phyloP scores from a whole-genome alignment of 1,140 invertebrate genomes.

The Euura lappo region DNA sequence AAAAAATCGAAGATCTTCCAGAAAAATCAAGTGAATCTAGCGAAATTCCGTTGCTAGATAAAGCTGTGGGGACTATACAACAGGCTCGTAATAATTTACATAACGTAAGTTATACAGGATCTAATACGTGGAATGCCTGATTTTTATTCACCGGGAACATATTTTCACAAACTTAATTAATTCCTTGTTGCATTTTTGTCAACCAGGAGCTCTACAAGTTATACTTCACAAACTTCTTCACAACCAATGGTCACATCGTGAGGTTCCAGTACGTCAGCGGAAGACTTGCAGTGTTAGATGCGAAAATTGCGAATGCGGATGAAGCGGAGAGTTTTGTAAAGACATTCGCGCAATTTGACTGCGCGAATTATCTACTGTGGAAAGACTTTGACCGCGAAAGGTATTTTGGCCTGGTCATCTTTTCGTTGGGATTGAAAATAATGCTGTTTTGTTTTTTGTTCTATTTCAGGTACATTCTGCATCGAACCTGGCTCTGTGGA shows the following conservation, averaged over 20 bases:
- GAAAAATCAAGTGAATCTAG: too few relatives aligned
- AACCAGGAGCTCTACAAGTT: background rate
- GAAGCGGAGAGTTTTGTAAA: slow-evolving; percentile 3
- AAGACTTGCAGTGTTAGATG: background rate
- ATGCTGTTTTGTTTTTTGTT: background rate
- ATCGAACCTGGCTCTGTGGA: background rate
- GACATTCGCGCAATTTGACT: background rate
- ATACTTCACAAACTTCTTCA: slow-evolving; percentile 1
- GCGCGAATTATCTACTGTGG: background rate
- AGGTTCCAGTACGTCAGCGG: background rate
- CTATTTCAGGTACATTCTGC: background rate
- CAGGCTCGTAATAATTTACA: too few relatives aligned
- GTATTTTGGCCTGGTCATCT: background rate
- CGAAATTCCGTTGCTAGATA: too few relatives aligned
- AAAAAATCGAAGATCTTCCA: too few relatives aligned
- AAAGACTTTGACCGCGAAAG: background rate
- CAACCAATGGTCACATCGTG: background rate
- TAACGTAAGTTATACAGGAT: too few relatives aligned
- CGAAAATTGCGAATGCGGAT: background rate
- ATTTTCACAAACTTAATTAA: background rate
- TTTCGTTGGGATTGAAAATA: background rate
- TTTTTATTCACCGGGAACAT: too few relatives aligned
- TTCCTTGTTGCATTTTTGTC: background rate
- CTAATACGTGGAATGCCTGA: too few relatives aligned
- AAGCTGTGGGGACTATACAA: too few relatives aligned